Evolutionary conservation across 2,113 vertebrate species (phyloP).

Genomic region (Hiodon tergisus): DNA sequence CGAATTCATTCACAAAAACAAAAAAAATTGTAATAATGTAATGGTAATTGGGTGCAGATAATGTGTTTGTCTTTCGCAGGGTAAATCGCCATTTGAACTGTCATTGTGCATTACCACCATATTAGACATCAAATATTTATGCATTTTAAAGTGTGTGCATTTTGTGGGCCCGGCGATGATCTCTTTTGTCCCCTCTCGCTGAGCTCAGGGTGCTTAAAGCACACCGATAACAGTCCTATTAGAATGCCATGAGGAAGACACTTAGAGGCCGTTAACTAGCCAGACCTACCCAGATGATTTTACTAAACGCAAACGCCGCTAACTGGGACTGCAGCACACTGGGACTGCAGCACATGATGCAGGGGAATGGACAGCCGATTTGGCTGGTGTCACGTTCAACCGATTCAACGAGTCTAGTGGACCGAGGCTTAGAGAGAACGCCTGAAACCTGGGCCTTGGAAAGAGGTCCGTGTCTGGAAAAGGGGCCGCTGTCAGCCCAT

Average conservation of each 20-base stretch:
- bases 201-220: background rate
- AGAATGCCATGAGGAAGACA: background rate
- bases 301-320: background rate
- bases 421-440: too few species aligned
- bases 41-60: constrained; percentile 17
- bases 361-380: too few species aligned
- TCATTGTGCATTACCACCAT: constrained; percentile 18
- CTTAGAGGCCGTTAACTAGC: background rate
- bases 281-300: background rate
- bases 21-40: background rate
- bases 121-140: constrained; percentile 24
- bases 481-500: too few species aligned
- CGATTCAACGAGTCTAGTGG: too few species aligned
- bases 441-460: too few species aligned
- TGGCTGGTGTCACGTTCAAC: too few species aligned
- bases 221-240: background rate
- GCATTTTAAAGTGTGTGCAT: constrained; percentile 17
- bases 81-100: constrained; percentile 16
- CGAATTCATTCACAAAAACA: constrained; percentile 14
- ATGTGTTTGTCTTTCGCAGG: constrained; percentile 21
- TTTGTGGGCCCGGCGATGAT: constrained; percentile 6
- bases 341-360: background rate
- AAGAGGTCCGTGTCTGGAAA: too few species aligned
- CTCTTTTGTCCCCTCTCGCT: background rate
- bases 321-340: background rate